Evolutionary conservation across 1,140 invertebrate genomes (phyloP), one percentile per base, ranked within the genome.

Genomic region (Dreissena polymorpha): DNA sequence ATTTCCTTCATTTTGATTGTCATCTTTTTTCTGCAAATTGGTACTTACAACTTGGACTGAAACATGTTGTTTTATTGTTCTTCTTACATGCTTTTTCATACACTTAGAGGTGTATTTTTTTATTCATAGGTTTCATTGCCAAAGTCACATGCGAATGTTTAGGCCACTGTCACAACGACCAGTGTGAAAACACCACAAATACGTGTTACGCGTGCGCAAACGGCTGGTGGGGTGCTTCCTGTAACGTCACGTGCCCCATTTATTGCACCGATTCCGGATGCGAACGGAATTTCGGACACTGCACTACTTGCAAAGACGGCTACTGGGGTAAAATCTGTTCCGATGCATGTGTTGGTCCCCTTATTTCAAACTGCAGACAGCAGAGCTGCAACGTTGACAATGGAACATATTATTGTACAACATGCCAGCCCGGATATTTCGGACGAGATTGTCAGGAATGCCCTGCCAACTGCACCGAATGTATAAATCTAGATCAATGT

Each of bases 381-480:
- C 16, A 60, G 21, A 23, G 16, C 16, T 60, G 57, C 57, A 23
- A 60, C 21, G 16, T 18, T 18, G 16, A 60, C 16, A 23, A 60
- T 10, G 57, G 57, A 2, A 60, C 21, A 23, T n/a, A n/a, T 60
- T 78, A 65, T 21, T 57, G 8, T 7, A 39, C 65, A 27, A 39
- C 3, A 8, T 78, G 76, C n/a, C 10, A 49, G 14, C 13, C n/a
- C 3, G 76, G 76, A 18, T 69, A 55, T 50, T 78, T 64, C 63
- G 76, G 76, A 50, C 13, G 1, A 3, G 55, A 25, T 18, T 78
- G 76, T 60, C 27, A 60, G 3, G 10, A 13, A 10, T 78, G 76
- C 55, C 23, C 65, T 69, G 13, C 49, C 0, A 29, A 53, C 25
- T 8, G 21, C 60, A 69, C 63, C 21, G 29, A 78, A 57, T 49